Evolutionary conservation across 2,888 invertebrate species (phyloP).

Genomic region (Parascotia fuliginaria): DNA sequence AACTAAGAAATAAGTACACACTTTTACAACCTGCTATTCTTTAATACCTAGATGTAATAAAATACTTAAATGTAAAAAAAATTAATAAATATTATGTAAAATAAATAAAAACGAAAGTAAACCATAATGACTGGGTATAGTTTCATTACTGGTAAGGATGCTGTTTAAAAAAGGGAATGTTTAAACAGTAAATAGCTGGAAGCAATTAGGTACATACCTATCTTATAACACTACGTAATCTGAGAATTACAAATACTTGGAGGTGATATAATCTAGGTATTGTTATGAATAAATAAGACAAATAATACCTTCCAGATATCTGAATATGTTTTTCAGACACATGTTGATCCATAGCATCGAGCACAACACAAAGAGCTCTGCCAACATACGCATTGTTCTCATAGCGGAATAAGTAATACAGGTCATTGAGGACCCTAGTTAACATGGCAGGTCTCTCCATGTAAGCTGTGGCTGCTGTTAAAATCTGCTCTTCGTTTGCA

Average conservation of each 20-base stretch:
- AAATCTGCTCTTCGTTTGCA: slow-evolving; percentile 95
- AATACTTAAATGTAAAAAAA: no score
- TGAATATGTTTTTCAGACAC: slow-evolving; percentile 95
- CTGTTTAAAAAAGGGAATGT: no score
- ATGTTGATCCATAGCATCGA: slow-evolving; percentile 96
- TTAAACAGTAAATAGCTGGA: no score
- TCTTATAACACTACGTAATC: neutral
- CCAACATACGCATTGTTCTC: slow-evolving; percentile 92
- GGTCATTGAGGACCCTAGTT: slow-evolving; percentile 93
- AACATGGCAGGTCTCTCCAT: slow-evolving; percentile 94
- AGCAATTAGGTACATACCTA: no score
- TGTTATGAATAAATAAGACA: neutral
- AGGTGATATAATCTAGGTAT: neutral
- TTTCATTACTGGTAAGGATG: no score
- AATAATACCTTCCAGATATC: slow-evolving; percentile 92
- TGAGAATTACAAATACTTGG: neutral
- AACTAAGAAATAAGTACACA: no score
- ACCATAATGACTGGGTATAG: no score
- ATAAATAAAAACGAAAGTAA: no score
- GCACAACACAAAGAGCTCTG: slow-evolving; percentile 91
- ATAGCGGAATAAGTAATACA: slow-evolving; percentile 94
- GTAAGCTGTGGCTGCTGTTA: slow-evolving; percentile 93
- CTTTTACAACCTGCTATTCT: no score
- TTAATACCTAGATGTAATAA: no score
- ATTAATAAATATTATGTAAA: no score